Evolutionary conservation across 1,140 invertebrate species (phyloP), one percentile per base, ranked within the genome.

Genomic region (Drepana arcuata): DNA sequence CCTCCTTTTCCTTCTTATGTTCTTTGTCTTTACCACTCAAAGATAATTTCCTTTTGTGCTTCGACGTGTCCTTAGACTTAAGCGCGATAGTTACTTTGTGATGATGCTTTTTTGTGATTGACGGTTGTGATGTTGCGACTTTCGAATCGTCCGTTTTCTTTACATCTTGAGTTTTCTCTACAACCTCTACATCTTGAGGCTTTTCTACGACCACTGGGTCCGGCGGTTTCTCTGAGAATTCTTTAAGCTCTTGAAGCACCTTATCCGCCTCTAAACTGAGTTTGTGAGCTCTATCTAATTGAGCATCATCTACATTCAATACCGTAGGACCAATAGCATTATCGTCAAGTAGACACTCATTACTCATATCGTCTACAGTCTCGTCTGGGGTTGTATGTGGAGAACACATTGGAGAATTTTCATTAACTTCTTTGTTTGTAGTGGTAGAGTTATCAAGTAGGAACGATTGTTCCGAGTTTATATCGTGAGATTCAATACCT

Each of bases 251-350:
- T 51, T 64, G 44, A 37, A 74, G 51, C 6, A 75, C 62, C 48
- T 72, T 65, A 24, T 77, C 74, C 27, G 74, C 75, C 52, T 78
- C 79, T 34, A 60, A 48, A 43, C 71, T 80, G 34, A 79, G 51
- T 52, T 77, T 66, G 39, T 65, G 36, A 16, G 67, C 75, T 58
- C 81, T 72, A 23, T 57, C 57, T 2, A 71, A 46, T 45, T 70
- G 63, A 9, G 40, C 44, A 21, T 41, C 27, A 12, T 51, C 44
- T 10, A 23, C 21, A 1, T 43, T 34, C 13, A n/a, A 14, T 7
- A 32, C 34, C 30, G 18, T 24, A 7, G 38, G 34, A 30, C 21
- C 6, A 12, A 24, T 18, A 16, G 7, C 35, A 7, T 48, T 28
- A 16, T 44, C 29, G 4, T 14, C 7, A n/a, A n/a, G n/a, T n/a